phyloP scores from a whole-genome alignment of 2,797 vertebrate species.

The Microctenopoma steveboyesi region DNA sequence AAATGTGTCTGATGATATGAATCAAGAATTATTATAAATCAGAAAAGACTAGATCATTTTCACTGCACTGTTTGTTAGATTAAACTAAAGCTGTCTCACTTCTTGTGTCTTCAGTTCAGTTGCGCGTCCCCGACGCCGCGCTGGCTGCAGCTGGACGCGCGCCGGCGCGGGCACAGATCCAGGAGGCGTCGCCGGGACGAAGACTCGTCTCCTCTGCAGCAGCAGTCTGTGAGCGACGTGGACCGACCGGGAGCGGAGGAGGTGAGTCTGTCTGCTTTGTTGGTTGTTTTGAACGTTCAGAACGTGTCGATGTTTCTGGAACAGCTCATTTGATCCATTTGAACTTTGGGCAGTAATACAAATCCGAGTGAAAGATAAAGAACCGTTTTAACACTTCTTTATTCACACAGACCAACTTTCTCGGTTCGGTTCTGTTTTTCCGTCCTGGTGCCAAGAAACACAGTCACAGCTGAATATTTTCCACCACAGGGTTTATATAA shows the following conservation, averaged over 20 bases:
- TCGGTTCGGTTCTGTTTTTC: constrained; percentile 7
- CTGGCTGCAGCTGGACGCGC: constrained; percentile 27
- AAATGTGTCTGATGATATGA: no score
- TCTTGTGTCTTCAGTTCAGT: neutral
- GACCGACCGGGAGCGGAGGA: constrained; percentile 38
- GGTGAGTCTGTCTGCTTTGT: constrained; percentile 45
- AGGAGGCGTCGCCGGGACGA: constrained; percentile 15
- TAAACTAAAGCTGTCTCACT: neutral
- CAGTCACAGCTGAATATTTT: neutral
- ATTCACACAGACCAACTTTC: no score
- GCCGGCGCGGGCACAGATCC: neutral
- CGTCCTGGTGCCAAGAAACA: constrained; percentile 19
- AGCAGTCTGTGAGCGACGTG: constrained; percentile 30
- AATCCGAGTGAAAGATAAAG: no score
- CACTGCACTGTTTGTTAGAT: no score
- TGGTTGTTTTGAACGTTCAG: neutral
- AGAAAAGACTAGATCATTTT: no score
- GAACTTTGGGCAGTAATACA: neutral
- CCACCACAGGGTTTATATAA: constrained; percentile 26
- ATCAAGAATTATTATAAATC: no score
- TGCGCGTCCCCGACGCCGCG: constrained; percentile 31
- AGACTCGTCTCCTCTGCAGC: neutral
- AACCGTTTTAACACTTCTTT: no score
- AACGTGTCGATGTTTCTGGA: neutral
- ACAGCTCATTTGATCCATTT: neutral